Evolutionary conservation across 2,888 invertebrate genomes (phyloP), one percentile per base, ranked within the genome.

Genomic region (Caenorhabditis auriculariae): DNA sequence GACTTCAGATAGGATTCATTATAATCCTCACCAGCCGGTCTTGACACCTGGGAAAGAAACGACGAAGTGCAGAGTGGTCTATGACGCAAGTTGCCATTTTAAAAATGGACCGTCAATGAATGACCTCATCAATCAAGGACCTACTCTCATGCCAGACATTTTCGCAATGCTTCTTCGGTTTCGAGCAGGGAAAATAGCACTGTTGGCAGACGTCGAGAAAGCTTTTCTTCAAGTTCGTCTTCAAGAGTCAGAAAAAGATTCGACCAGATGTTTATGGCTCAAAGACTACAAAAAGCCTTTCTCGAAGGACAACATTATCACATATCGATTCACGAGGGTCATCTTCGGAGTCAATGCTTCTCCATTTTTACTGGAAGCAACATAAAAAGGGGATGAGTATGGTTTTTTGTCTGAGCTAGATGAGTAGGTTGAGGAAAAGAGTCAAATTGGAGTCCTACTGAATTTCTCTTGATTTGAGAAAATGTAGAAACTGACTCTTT

Each of bases 41-140:
- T 38, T 61, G 29, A 68, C 43, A 26, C 52, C 47, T 3, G 9
- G n/a, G 2, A 27, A 24, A 27, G 44, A 32, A 4, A 49, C 52
- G 4, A 72, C 70, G 1, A 66, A 66, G 35, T 27, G 54, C 2
- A 38, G 71, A 4, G 45, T 69, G 3, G 71, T 72, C 2, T 51
- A 38, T 15, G 66, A 71, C 48, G 72, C 54, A 4, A 54, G 57
- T 12, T 45, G 64, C 0, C 29, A 52, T 7, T 9, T 3, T 5
- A 42, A 46, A 48, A 47, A 47, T 3, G 19, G 23, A 15, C 44
- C 35, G 2, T 59, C 54, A 4, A 46, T 71, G 19, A 71, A 71
- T 48, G 71, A 72, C 24, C 27, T 28, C 9, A 12, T 69, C 3
- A 29, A 53, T 12, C 44, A 47, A 27, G 70, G 71, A 12, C 65